Base-by-base conservation (phyloP, 2,888 invertebrate genomes). In the Mythimna albipuncta region DNA sequence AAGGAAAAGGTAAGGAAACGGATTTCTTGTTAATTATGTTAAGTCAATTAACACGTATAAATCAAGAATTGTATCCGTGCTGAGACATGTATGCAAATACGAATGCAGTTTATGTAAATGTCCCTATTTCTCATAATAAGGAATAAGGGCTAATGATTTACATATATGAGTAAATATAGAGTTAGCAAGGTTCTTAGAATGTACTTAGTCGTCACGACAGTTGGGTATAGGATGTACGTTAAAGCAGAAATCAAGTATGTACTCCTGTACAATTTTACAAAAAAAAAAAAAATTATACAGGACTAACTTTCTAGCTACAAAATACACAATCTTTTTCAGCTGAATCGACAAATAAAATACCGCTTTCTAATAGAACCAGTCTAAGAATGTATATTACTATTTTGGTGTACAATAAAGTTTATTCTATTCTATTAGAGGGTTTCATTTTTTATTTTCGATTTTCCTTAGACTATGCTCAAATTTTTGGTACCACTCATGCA, bases 1-100 rank as follows among this genome's bases (percentile, higher is more conserved):
- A 57, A 41, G n/a, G 50, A 66, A 65, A 75, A 54, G 13, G 47
- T 11, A 16, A 70, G 63, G 65, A 81, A 81, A 41, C 63, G 19
- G 10, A 16, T 9, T 65, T 50, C 62, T 70, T 65, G 57, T 63
- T 66, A 58, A 38, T 35, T 50, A 62, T 64, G 32, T 35, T 50
- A 65, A 81, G 47, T 63, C 21, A 59, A 38, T 77, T 58, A 52
- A 59, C 32, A 78, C 13, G 47, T 59, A 21, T 54, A 16, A 79
- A 64, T 5, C 21, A 59, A 54, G 44, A 38, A 77, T 21, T 54
- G 61, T 62, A 5, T 26, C 38, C 32, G 32, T 61, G 13, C 13
- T 10, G 19, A 47, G 21, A 6, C 61, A 41, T 61, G 41, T 61
- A 54, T 19, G 13, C 6, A 61, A 54, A 54, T 77, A 61, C 41